Evolutionary conservation across 2,113 vertebrate species (phyloP), one percentile per base, ranked within the genome.

Genomic region (Syngnathus scovelli): DNA sequence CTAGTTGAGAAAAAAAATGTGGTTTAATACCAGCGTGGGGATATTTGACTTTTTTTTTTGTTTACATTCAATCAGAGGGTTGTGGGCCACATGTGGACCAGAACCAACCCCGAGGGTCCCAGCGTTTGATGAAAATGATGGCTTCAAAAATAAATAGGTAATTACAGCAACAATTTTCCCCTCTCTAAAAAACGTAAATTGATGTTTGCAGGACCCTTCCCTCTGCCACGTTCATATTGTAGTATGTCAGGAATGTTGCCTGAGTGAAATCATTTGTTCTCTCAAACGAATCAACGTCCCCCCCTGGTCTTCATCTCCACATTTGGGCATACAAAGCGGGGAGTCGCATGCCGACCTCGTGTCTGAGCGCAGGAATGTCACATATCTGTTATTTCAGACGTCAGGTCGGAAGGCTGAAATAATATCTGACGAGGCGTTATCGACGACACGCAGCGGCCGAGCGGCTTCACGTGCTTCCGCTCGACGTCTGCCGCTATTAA

Each of bases 191-290:
- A n/a, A 1, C 4, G 54, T 5, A 6, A 56, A 56, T 56, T 37
- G 12, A 18, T 2, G 16, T 7, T 59, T 59, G 1, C 55, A 39
- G 36, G 27, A 1, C 27, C 37, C 60, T 56, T 52, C 18, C 49
- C 7, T 58, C 21, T 8, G 19, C 16, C 39, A 54, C 36, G 44
- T 59, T 62, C 33, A 1, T 12, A 21, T 44, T 51, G 37, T 41
- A 36, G 59, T 39, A 72, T 70, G 73, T 41, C 4, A 66, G 77
- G 81, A 85, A 86, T 80, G 73, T 12, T 21, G 66, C 23, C 63
- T 72, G 46, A 78, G 52, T 72, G 44, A 84, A 73, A 72, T 71
- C 69, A 73, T 39, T 64, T 54, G 21, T 33, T 51, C 63, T 27
- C 48, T 12, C 6, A 3, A 66, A 51, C 67, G 71, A 78, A 73